Evolutionary conservation across 2,797 vertebrate genomes (phyloP).

Genomic region (Menidia menidia): DNA sequence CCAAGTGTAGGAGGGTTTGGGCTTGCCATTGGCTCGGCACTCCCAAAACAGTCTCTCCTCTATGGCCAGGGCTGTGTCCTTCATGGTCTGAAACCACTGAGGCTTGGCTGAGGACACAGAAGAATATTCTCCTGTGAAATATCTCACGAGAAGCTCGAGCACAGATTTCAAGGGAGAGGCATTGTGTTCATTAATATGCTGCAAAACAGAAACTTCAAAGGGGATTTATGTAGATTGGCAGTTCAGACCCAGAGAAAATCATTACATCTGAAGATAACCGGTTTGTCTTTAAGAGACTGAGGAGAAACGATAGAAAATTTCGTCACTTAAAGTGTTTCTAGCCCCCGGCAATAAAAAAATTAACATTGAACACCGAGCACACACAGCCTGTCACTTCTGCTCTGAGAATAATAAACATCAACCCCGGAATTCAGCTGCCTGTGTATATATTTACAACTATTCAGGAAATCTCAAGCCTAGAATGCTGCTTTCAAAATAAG

Average conservation of each 20-base stretch:
- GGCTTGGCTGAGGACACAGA: slow-evolving; percentile 88
- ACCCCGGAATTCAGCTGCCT: slow-evolving; percentile 18
- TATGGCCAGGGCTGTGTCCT: slow-evolving; percentile 87
- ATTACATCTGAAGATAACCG: slow-evolving; percentile 4
- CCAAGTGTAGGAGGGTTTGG: slow-evolving; percentile 94
- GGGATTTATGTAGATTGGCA: slow-evolving; percentile 30
- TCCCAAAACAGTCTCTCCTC: slow-evolving; percentile 92
- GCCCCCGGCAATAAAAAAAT: slow-evolving; percentile 60
- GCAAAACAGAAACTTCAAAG: slow-evolving; percentile 55
- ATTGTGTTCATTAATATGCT: slow-evolving; percentile 45
- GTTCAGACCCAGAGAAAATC: slow-evolving; percentile 42
- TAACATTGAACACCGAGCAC: slow-evolving; percentile 46
- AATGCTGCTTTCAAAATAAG: slow-evolving; percentile 62
- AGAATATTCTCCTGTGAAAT: slow-evolving; percentile 51
- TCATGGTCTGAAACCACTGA: slow-evolving; percentile 92
- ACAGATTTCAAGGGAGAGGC: slow-evolving; percentile 38
- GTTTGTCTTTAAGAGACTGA: slow-evolving; percentile 41
- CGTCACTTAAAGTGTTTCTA: slow-evolving; percentile 66
- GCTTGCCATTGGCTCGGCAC: slow-evolving; percentile 92
- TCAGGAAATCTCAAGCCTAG: slow-evolving; percentile 33
- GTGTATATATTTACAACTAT: slow-evolving; percentile 55
- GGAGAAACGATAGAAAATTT: slow-evolving; percentile 45
- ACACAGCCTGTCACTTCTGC: slow-evolving; percentile 46
- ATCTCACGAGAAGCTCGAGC: slow-evolving; percentile 32
- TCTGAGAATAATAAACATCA: slow-evolving; percentile 41